Percentiles rank a stretch among this genome's conserved stretches.
Conservation (phyloP, 1,140 invertebrate genomes). For the Macrotrachela quadricornifera region DNA sequence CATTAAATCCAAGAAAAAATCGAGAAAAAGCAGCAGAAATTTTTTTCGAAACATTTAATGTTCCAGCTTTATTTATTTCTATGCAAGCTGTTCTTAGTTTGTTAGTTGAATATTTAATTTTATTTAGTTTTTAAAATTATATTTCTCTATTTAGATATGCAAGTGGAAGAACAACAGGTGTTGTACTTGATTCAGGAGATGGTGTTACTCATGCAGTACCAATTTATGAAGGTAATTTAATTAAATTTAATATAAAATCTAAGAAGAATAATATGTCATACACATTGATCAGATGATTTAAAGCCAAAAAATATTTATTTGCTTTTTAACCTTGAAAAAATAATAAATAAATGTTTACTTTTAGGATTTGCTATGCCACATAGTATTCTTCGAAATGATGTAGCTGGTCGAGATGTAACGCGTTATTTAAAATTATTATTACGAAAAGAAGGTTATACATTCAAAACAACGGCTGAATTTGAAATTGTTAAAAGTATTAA, state of each 20-base stretch:
- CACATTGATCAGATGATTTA: too few relatives aligned
- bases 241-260: too few relatives aligned
- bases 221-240: constrained; percentile 60
- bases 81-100: constrained; percentile 98
- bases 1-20: constrained; percentile 82
- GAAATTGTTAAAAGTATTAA: constrained; percentile 92
- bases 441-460: constrained; percentile 83
- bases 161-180: constrained; percentile 85
- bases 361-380: constrained; percentile 6
- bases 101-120: constrained; percentile 39
- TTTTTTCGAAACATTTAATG: constrained; percentile 97
- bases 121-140: constrained; percentile 5
- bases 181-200: constrained; percentile 89
- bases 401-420: constrained; percentile 88
- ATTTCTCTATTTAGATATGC: constrained; percentile 48
- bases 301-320: too few relatives aligned
- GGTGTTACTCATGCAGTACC: constrained; percentile 97
- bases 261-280: too few relatives aligned
- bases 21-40: constrained; percentile 93
- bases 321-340: too few relatives aligned
- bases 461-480: constrained; percentile 87
- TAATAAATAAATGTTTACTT: too few relatives aligned
- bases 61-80: constrained; percentile 88
- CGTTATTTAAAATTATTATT: constrained; percentile 68
- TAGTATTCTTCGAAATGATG: constrained; percentile 85